Base-by-base conservation (phyloP, 2,888 invertebrate species). In the Ophion costatus region DNA sequence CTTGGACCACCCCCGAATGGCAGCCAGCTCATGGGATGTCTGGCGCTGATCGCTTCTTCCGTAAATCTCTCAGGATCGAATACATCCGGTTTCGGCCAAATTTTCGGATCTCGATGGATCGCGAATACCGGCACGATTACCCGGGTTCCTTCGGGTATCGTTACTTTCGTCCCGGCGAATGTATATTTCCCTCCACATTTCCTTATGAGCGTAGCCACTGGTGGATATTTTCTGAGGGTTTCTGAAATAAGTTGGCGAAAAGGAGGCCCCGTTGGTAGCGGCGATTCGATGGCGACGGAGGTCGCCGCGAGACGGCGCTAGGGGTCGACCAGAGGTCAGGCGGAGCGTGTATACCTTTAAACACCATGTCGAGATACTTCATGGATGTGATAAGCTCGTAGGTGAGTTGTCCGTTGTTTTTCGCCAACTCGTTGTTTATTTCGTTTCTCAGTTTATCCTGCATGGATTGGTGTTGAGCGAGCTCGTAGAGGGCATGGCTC, bases 141-240 rank as follows among this genome's bases (percentile, higher is more conserved):
- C 10, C n/a, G 64, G 11, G 76, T 82, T 6, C 77, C 81, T 42
- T 61, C 57, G 24, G 84, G 88, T 66, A 88, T 86, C 20, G 85
- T 84, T 17, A 88, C 69, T 42, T 86, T 82, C 7, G 82, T 80
- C 6, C 76, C 87, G 3, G 67, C 38, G 51, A 89, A 88, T 42
- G 86, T 89, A 38, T 89, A 89, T 0, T 90, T 67, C 45, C 87
- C 82, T 2, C 86, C 85, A 9, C 94, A 93, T 61, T 88, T 87
- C 83, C 94, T 90, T 51, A 91, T 90, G 20, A 94, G 83, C 7
- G 89, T 73, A 11, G 91, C 86, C 0, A 92, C 90, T 2, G 94
- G 93, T 69, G 95, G 94, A 89, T 94, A 94, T 71, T 93, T 92
- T 22, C 95, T 90, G 29, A 95, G 87, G 0, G 94, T 94, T 89